Evolutionary conservation across 2,888 invertebrate species (phyloP).

Genomic region (Polylopha cassiicola): DNA sequence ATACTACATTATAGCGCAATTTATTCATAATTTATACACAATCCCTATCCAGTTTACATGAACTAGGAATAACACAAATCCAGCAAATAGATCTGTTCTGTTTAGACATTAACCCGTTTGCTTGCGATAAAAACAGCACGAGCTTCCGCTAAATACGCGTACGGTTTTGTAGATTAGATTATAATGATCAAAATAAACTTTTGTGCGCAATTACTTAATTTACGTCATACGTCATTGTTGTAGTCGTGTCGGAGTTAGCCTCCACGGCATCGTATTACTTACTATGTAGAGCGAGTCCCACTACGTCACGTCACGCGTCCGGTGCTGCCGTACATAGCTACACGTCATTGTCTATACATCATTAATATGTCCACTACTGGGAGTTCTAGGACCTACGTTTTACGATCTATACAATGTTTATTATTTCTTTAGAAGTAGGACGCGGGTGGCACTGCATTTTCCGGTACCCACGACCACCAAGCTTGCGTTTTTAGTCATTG

Average conservation of each 20-base stretch:
- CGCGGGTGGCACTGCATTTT: conserved; percentile 1
- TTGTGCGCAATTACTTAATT: background rate
- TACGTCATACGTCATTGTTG: conserved; percentile 4
- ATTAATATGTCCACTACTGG: conserved; percentile 9
- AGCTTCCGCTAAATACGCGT: no score
- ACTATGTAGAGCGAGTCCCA: background rate
- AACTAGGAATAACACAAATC: no score
- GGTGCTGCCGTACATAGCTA: background rate
- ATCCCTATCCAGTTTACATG: no score
- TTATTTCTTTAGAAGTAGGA: conserved; percentile 8
- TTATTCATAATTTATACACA: no score
- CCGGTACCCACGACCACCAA: no score
- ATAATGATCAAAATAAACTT: no score
- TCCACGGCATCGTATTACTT: conserved; percentile 3
- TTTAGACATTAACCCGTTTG: no score
- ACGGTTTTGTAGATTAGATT: no score
- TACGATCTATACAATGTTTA: conserved; percentile 13
- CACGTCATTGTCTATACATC: conserved; percentile 8
- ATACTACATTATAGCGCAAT: no score
- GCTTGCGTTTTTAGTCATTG: no score
- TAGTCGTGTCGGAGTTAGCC: conserved; percentile 3
- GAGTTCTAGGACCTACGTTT: conserved; percentile 9
- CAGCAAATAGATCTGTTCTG: no score
- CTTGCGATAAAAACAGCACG: no score
- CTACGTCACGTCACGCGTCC: background rate